Conservation (phyloP, 2,888 invertebrate species). For the Trichopoda pennipes region DNA sequence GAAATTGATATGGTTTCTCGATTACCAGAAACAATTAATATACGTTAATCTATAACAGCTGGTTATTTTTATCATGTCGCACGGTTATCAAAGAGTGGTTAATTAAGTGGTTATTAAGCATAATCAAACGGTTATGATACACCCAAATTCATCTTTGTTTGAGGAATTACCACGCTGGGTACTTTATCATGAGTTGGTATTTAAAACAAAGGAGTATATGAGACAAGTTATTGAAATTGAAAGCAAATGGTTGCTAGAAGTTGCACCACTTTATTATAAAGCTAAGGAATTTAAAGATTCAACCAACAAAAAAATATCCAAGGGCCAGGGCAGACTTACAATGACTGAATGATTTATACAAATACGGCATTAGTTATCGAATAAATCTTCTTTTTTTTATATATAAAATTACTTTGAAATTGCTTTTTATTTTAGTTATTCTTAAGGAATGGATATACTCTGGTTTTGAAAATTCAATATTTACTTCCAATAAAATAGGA, state of each 20-base stretch:
- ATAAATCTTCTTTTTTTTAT: neutral
- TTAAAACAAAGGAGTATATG: constrained; percentile 99
- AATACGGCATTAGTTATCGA: neutral
- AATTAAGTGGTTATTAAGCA: constrained; percentile 99
- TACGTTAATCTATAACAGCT: constrained; percentile 96
- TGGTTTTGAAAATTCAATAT: too few species aligned
- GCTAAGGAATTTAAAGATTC: constrained; percentile 97
- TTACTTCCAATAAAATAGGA: too few species aligned
- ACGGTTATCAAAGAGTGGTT: constrained; percentile 94
- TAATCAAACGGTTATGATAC: constrained; percentile 98
- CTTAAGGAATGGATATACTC: too few species aligned
- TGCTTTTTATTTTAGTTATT: too few species aligned
- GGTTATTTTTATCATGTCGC: constrained; percentile 99
- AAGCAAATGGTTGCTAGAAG: constrained; percentile 98
- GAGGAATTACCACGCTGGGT: constrained; percentile 98
- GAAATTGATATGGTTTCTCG: constrained; percentile 97
- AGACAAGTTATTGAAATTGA: constrained; percentile 98
- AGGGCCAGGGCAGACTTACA: constrained; percentile 87
- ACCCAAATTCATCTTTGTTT: constrained; percentile 97
- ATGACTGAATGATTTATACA: constrained; percentile 78
- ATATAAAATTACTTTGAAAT: neutral
- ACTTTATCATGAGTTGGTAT: constrained; percentile 97
- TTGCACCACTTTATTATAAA: constrained; percentile 99
- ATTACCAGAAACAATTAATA: constrained; percentile 90
- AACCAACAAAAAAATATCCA: constrained; percentile 98